Evolutionary conservation across 2,113 vertebrate genomes (phyloP).

Genomic region (Eubucco bourcierii): DNA sequence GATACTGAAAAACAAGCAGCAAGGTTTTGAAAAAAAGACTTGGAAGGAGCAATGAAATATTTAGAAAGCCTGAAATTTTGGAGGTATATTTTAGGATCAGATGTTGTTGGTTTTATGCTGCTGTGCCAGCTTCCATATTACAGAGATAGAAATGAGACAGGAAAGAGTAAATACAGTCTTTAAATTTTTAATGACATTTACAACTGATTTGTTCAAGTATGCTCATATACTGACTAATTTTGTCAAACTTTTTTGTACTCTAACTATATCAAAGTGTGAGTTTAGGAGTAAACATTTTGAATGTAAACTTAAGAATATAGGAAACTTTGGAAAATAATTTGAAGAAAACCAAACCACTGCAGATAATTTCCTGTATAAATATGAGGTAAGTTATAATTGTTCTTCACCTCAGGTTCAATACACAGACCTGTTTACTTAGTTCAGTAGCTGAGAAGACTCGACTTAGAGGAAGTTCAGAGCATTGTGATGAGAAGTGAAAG

Average conservation of each 20-base stretch:
- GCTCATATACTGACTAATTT: not conserved
- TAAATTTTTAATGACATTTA: not conserved
- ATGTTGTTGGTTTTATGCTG: constrained; percentile 5
- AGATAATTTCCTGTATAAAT: not conserved
- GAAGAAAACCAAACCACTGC: not conserved
- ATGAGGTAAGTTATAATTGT: not conserved
- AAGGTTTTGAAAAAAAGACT: not conserved
- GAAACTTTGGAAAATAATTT: not conserved
- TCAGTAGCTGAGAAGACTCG: not conserved
- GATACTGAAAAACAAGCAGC: not conserved
- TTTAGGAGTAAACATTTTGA: not conserved
- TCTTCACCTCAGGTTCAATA: not conserved
- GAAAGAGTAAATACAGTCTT: not conserved
- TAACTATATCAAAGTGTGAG: not conserved
- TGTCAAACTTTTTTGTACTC: not conserved
- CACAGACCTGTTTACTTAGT: not conserved
- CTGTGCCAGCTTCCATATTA: constrained; percentile 29
- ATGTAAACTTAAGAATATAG: not conserved
- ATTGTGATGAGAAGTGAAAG: not conserved
- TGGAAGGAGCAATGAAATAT: constrained; percentile 16
- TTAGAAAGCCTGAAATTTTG: constrained; percentile 6
- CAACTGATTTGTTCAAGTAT: not conserved
- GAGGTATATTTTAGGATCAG: constrained; percentile 26
- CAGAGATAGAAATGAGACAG: not conserved
- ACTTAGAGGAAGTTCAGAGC: not conserved